phyloP scores from a whole-genome alignment of 2,888 invertebrate species.

The Gerris lacustris region DNA sequence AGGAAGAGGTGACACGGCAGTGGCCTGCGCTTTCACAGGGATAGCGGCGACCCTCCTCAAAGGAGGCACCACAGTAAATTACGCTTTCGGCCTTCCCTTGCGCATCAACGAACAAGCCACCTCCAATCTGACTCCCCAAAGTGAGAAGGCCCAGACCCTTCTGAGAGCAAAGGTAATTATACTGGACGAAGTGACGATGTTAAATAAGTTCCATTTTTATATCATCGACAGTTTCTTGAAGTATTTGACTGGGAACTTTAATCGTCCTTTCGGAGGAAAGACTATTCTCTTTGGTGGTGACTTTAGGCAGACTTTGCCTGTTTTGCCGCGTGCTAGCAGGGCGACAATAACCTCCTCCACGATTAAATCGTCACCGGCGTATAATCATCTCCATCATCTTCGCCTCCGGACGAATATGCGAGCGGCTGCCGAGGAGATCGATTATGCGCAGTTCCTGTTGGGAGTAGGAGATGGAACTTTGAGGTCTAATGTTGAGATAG shows the following conservation, averaged over 20 bases:
- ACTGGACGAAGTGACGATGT: background rate
- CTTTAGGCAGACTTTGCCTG: constrained; percentile 15
- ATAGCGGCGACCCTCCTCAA: background rate
- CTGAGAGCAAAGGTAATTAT: background rate
- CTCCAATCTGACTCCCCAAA: background rate
- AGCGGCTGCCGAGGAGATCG: too few species aligned
- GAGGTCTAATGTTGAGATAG: too few species aligned
- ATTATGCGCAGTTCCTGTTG: too few species aligned
- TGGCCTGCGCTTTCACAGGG: background rate
- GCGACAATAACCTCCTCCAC: too few species aligned
- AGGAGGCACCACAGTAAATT: background rate
- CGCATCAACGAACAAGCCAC: background rate
- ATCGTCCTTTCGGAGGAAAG: constrained; percentile 31
- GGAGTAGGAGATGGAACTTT: too few species aligned
- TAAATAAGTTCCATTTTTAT: background rate
- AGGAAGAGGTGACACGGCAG: background rate
- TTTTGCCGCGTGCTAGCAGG: constrained; percentile 7
- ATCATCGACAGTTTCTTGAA: constrained; percentile 5
- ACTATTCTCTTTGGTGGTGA: constrained; percentile 19
- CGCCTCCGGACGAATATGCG: too few species aligned
- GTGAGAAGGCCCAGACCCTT: background rate
- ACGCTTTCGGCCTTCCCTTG: background rate
- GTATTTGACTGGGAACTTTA: constrained; percentile 10
- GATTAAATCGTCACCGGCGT: too few species aligned
- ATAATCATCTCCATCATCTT: too few species aligned